These are phyloP conservation scores for Scomber colias DNA, from an alignment of 2,113 vertebrate genomes.

Conservation along the genomic window DNA sequence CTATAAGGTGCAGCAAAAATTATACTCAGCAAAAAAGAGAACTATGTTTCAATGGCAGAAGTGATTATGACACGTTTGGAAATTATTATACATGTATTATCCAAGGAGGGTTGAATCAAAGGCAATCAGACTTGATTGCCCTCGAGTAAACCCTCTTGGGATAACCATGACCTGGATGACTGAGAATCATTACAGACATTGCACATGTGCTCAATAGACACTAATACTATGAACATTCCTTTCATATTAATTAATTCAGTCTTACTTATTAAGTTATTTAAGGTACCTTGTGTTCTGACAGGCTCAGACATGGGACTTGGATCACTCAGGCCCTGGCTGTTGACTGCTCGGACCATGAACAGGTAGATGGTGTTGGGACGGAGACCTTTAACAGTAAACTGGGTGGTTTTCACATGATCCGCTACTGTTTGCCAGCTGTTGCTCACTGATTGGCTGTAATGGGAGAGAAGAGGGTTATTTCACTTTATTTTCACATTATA, in stretches of 20 bases:
- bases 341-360: slow-evolving; percentile 98
- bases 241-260: neutral
- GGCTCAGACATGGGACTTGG: slow-evolving; percentile 97
- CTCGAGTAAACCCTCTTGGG: too few relatives aligned
- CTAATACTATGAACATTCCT: neutral
- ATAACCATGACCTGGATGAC: too few relatives aligned
- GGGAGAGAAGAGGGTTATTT: neutral
- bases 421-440: slow-evolving; percentile 99
- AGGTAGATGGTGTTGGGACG: slow-evolving; percentile 98
- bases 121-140: too few relatives aligned
- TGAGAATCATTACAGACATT: too few relatives aligned
- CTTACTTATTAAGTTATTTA: neutral
- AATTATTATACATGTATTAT: neutral
- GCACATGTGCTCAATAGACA: neutral
- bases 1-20: slow-evolving; percentile 15
- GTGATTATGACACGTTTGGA: neutral
- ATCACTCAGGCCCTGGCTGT: slow-evolving; percentile 95
- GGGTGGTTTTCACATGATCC: slow-evolving; percentile 93
- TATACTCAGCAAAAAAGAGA: slow-evolving; percentile 1
- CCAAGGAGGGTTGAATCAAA: too few relatives aligned
- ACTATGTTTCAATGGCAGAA: neutral
- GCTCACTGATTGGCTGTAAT: slow-evolving; percentile 95
- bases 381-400: slow-evolving; percentile 92
- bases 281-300: slow-evolving; percentile 96
- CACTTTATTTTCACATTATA: neutral